These are phyloP conservation scores for Drosophila eugracilis DNA, from an alignment of 1,140 invertebrate species.

Conservation along the genomic window DNA sequence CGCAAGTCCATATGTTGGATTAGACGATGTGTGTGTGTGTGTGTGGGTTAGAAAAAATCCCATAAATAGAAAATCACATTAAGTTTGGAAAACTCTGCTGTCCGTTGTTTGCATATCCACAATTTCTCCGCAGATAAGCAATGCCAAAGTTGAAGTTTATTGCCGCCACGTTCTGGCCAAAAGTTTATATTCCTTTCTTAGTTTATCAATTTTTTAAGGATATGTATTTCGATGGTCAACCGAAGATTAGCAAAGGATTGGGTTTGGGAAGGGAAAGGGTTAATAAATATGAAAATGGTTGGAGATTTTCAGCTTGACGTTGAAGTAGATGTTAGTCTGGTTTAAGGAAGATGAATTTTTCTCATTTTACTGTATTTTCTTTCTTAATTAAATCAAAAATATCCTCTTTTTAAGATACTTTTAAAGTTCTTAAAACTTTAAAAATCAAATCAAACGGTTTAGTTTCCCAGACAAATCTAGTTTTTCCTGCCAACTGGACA, in stretches of 20 bases:
- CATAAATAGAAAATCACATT: slow-evolving; percentile 83
- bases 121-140: slow-evolving; percentile 65
- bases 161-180: slow-evolving; percentile 55
- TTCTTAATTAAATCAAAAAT: no score
- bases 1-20: slow-evolving; percentile 80
- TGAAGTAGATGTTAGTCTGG: neutral
- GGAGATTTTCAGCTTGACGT: no score
- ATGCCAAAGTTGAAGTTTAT: slow-evolving; percentile 74
- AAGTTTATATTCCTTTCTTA: slow-evolving; percentile 44
- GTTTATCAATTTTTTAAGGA: slow-evolving; percentile 36
- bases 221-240: slow-evolving; percentile 14
- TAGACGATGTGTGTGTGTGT: slow-evolving; percentile 35
- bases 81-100: slow-evolving; percentile 66
- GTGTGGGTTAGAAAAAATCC: slow-evolving; percentile 45
- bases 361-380: no score
- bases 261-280: neutral
- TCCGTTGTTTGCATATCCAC: slow-evolving; percentile 74
- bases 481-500: slow-evolving; percentile 49
- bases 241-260: slow-evolving; percentile 16
- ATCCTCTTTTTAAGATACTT: neutral
- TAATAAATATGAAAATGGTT: neutral
- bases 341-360: no score
- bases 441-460: neutral
- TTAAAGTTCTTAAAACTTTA: neutral
- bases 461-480: neutral